These are phyloP conservation scores for Ischnura elegans DNA, from an alignment of 2,888 invertebrate species.

Conservation along the genomic window DNA sequence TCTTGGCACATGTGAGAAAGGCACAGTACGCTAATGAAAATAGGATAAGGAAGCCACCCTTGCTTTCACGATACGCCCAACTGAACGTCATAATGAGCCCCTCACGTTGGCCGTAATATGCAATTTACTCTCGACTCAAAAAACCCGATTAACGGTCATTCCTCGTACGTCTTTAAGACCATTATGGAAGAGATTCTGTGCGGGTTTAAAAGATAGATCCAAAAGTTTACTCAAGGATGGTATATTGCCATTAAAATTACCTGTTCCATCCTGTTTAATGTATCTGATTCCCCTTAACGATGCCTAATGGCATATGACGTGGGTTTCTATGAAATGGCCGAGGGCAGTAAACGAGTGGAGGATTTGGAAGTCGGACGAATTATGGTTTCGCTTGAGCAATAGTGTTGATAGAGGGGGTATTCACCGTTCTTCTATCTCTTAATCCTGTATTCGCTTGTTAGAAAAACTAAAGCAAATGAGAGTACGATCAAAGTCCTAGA, in stretches of 20 bases:
- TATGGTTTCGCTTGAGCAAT: not conserved
- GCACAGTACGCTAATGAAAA: conserved; percentile 9
- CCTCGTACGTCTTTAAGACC: no score
- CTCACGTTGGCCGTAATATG: not conserved
- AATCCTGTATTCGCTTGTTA: not conserved
- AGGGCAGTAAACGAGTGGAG: not conserved
- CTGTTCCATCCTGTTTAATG: not conserved
- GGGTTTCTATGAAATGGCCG: not conserved
- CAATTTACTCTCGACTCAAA: not conserved
- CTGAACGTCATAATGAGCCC: conserved; percentile 23
- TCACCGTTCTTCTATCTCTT: not conserved
- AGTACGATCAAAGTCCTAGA: no score
- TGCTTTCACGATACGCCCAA: not conserved
- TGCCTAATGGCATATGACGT: not conserved
- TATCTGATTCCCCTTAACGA: conserved; percentile 17
- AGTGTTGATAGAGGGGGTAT: not conserved
- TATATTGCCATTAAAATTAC: not conserved
- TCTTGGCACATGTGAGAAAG: conserved; percentile 37
- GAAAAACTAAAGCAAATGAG: no score
- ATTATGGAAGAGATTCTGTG: not conserved
- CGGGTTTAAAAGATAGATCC: not conserved
- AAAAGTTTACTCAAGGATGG: not conserved
- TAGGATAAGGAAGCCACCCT: conserved; percentile 42
- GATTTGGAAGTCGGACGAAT: not conserved
- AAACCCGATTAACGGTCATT: not conserved